Evolutionary conservation across 2,888 invertebrate genomes (phyloP).

Genomic region (Heliconius aoede): DNA sequence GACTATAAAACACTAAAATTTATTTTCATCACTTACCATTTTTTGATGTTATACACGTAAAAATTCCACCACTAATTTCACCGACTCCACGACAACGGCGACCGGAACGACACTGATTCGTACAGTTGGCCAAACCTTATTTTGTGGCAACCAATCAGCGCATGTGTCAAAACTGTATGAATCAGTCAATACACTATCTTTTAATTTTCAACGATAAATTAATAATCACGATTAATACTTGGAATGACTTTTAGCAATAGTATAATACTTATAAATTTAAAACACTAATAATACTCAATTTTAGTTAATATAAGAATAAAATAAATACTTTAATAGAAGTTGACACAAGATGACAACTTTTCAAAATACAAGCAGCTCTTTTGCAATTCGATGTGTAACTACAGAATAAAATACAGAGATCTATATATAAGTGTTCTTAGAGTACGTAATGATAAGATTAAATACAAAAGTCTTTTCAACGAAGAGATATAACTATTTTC

Average conservation of each 20-base stretch:
- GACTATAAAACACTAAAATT: conserved; percentile 67
- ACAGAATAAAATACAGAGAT: conserved; percentile 50
- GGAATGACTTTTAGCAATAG: conserved; percentile 37
- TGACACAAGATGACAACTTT: conserved; percentile 64
- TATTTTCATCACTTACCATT: conserved; percentile 81
- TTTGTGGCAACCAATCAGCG: conserved; percentile 76
- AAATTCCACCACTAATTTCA: conserved; percentile 81
- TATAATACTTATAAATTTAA: conserved; percentile 30
- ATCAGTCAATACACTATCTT: conserved; percentile 64
- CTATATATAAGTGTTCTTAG: conserved; percentile 52
- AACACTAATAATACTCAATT: conserved; percentile 18
- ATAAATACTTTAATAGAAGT: conserved; percentile 29
- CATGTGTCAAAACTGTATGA: conserved; percentile 77
- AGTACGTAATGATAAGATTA: conserved; percentile 58
- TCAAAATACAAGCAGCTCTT: conserved; percentile 59
- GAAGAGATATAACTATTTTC: conserved; percentile 52
- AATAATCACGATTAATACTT: conserved; percentile 31
- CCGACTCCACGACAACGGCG: conserved; percentile 81
- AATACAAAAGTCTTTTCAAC: conserved; percentile 55
- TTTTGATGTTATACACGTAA: conserved; percentile 82
- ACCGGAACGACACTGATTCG: conserved; percentile 81
- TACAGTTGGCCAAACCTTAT: conserved; percentile 76
- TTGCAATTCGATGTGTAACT: conserved; percentile 53
- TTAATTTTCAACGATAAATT: conserved; percentile 42
- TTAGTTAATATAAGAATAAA: conserved; percentile 37